Evolutionary conservation across 1,140 invertebrate species (phyloP), one percentile per base, ranked within the genome.

Genomic region (Chironomus striatipennis): DNA sequence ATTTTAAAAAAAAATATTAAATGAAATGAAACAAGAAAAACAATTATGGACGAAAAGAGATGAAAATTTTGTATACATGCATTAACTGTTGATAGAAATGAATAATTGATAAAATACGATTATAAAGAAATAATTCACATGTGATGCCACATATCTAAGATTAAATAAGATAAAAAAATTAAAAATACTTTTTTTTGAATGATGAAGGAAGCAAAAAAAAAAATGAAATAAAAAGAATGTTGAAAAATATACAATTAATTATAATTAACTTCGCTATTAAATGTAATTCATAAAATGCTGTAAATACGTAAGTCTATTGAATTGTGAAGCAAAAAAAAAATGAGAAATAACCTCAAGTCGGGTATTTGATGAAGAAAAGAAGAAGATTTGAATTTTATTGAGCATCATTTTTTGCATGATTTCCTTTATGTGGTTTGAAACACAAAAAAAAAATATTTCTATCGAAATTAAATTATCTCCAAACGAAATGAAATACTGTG

Each of bases 121-220:
- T n/a, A 43, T 15, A n/a, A 67, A 67, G 8, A 20, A 67, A 65
- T 1, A 73, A 73, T 73, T 72, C n/a, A 18, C 73, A 74, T 74
- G 73, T 74, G 73, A 74, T 74, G 73, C 47, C 73, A 74, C 73
- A 74, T 74, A 74, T 74, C 73, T 70, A 70, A 70, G 18, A 20
- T 70, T 70, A 20, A 18, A 70, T 18, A 21, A 20, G 17, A 2
- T 17, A 67, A 67, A 18, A 70, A 20, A 70, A 70, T 6, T 2
- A 34, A 34, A 34, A 34, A 34, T 2, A 34, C 5, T 2, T 5
- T 70, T 70, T 70, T 70, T 18, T 70, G 65, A 20, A 57, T 70
- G 65, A 20, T 17, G n/a, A 70, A 70, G 9, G 18, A 70, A 67
- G 17, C 7, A 70, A 70, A 70, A 70, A 18, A 17, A 57, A 67